phyloP scores from a whole-genome alignment of 30 jellyfish, hydroid and myxozoan genomes.

The Nemopilema nomurai region DNA sequence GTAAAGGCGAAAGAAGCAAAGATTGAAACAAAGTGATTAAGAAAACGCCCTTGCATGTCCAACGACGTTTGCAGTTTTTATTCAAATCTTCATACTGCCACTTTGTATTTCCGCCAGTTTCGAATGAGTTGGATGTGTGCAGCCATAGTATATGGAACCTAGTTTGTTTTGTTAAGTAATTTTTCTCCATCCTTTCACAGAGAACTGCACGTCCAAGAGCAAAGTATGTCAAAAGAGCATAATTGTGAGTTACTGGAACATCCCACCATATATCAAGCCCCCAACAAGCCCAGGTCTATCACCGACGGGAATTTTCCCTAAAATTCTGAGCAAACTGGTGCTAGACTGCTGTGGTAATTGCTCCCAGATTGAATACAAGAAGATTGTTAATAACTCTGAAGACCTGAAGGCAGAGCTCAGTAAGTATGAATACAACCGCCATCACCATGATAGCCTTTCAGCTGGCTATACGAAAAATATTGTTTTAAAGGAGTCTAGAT shows the following conservation, averaged over 20 bases:
- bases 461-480: not conserved
- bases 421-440: conserved; percentile 15
- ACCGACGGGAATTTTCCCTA: conserved; percentile 72
- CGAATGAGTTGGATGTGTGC: no score
- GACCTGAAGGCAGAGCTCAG: conserved; percentile 85
- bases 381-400: conserved; percentile 75
- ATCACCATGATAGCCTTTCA: not conserved
- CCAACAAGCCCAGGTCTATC: not conserved
- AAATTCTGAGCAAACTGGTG: conserved; percentile 58
- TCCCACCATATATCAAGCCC: conserved; percentile 80
- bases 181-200: conserved; percentile 3
- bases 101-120: no score
- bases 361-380: conserved; percentile 62
- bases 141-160: no score
- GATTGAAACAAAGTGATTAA: no score
- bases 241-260: conserved; percentile 80
- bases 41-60: no score
- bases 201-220: conserved; percentile 46
- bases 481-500: no score
- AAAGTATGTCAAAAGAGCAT: conserved; percentile 55
- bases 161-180: not conserved
- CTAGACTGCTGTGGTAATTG: conserved; percentile 92
- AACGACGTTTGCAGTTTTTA: no score
- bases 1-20: no score
- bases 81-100: no score